Evolutionary conservation across 2,888 invertebrate species (phyloP), one percentile per base, ranked within the genome.

Genomic region (Heliconius sara): DNA sequence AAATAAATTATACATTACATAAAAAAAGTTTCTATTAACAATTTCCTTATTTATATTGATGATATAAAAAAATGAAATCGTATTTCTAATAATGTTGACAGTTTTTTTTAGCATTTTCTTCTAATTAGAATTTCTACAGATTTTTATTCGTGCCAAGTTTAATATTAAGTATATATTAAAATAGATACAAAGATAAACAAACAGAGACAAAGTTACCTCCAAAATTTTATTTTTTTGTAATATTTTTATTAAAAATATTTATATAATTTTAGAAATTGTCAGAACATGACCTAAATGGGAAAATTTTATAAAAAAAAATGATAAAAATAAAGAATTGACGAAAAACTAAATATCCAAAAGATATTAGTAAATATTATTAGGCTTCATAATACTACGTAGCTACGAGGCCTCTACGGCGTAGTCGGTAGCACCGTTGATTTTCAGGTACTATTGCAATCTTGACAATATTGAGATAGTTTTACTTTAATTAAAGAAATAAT

Each of bases 1-100:
- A 73, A 73, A 75, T 43, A 75, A 65, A 75, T 65, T 75, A 75
- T 43, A 75, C 27, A 75, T 65, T 75, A 75, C 65, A 75, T 65
- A 43, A 75, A 39, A 63, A 52, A 39, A 39, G 43, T 65, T 75
- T 65, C 75, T 75, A 43, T n/a, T 43, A 27, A 43, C 34, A 34
- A 73, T 73, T 60, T 73, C 73, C 73, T 60, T 73, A n/a, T 70
- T 70, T 25, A 68, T 72, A 60, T 34, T 73, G 25, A n/a, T 60
- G n/a, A 22, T 34, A 39, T 73, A 39, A 57, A 73, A 39, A 60
- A 39, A n/a, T 6, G 60, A 73, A 60, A 60, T 57, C n/a, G 72
- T 73, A 60, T 16, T n/a, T 57, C n/a, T 47, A 22, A 73, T 30
- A 57, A 43, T 16, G 43, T 68, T 43, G 43, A 25, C 3, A n/a